Evolutionary conservation across 1,140 invertebrate genomes (phyloP), one percentile per base, ranked within the genome.

Genomic region (Araneus ventricosus): DNA sequence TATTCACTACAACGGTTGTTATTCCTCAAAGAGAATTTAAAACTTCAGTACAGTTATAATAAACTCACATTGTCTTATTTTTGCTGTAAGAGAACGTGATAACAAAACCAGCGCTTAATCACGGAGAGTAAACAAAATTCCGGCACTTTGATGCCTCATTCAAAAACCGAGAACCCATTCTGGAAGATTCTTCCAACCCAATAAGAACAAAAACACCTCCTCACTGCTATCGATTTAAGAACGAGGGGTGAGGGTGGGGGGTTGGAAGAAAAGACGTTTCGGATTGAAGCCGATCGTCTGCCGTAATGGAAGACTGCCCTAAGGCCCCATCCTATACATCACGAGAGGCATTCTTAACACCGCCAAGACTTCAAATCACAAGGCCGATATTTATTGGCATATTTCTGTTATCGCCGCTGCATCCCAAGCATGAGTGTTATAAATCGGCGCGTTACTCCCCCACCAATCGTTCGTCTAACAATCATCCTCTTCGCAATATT

Each of bases 331-430:
- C 90, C 90, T 85, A 91, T 91, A 85, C 90, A 91, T 91, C 90
- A 91, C 45, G 59, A 7, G 22, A 14, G 75, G 75, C 67, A 61
- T 82, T 63, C 89, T 41, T 39, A 59, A 61, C 79, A 59, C 79
- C 90, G 24, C 59, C 82, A 22, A 52, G 75, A 84, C 57, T 75
- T 90, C 90, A 85, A 91, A 91, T 91, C 91, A 87, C 91, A 79
- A 45, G 91, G 41, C 91, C 91, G 85, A 93, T 93, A 93, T 93
- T 93, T 93, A 93, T 93, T 93, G 91, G 91, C 91, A 92, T 92
- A 92, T 92, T 93, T 86, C 82, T 92, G 84, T 87, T 93, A 87
- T 93, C 84, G 84, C 84, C 91, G 45, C 85, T 84, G 52, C 82
- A 90, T 59, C 89, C 70, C 30, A 75, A 75, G 70, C 88, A 41